These are phyloP conservation scores for Scaptomyza montana DNA, from an alignment of 1,140 invertebrate genomes.

Conservation along the genomic window DNA sequence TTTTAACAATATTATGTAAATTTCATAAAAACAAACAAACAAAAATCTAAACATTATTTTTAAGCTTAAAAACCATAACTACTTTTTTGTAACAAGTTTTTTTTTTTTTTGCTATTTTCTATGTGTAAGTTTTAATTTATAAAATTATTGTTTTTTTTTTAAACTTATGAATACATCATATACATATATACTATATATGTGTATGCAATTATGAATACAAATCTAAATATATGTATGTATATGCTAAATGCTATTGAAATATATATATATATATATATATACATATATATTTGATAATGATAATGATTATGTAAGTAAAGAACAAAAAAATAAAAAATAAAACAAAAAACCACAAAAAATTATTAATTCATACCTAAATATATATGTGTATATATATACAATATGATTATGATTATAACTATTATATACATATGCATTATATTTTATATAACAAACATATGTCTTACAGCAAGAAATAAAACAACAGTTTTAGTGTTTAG, in stretches of 20 bases:
- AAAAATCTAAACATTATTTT: slow-evolving; percentile 40
- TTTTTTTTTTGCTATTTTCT: slow-evolving; percentile 52
- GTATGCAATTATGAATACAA: slow-evolving; percentile 22
- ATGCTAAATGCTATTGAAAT: slow-evolving; percentile 42
- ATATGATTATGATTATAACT: slow-evolving; percentile 43
- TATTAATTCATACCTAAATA: slow-evolving; percentile 25
- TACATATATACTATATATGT: slow-evolving; percentile 21
- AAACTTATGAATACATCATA: slow-evolving; percentile 18
- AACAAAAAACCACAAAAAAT: slow-evolving; percentile 20
- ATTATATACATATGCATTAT: slow-evolving; percentile 65
- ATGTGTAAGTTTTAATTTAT: slow-evolving; percentile 64
- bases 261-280: slow-evolving; percentile 18
- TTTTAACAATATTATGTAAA: slow-evolving; percentile 71
- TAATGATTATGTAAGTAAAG: slow-evolving; percentile 43
- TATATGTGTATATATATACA: slow-evolving; percentile 27
- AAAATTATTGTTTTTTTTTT: slow-evolving; percentile 44
- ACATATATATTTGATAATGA: slow-evolving; percentile 45
- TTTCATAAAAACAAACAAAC: slow-evolving; percentile 60
- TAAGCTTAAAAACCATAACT: slow-evolving; percentile 39
- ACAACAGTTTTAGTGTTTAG: slow-evolving; percentile 63
- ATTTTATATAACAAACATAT: slow-evolving; percentile 63
- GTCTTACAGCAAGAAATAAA: slow-evolving; percentile 27
- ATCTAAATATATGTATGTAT: slow-evolving; percentile 19
- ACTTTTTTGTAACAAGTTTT: slow-evolving; percentile 40
- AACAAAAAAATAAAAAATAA: slow-evolving; percentile 37